phyloP scores from a whole-genome alignment of 64 coral and sea anemone genomes.

The Anthopleura sola region DNA sequence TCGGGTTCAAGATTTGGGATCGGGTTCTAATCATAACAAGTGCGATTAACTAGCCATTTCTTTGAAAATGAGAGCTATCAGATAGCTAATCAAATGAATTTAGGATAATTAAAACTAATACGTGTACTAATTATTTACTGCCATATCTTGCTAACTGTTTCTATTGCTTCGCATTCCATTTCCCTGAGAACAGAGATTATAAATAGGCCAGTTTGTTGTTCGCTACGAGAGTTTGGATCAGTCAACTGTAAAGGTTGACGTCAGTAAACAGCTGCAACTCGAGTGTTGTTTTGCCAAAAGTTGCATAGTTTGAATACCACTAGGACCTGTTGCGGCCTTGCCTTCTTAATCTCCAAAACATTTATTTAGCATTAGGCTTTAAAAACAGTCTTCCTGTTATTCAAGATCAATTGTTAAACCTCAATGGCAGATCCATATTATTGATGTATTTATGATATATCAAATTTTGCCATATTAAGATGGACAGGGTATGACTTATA shows the following conservation, averaged over 20 bases:
- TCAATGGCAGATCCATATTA: too few species aligned
- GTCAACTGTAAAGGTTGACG: background rate
- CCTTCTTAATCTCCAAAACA: background rate
- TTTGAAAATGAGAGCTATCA: too few species aligned
- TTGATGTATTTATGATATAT: too few species aligned
- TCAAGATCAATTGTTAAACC: background rate
- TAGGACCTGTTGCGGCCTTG: background rate
- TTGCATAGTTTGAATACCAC: background rate
- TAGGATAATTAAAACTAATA: too few species aligned
- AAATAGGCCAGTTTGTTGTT: background rate
- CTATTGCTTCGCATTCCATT: background rate
- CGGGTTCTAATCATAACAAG: too few species aligned
- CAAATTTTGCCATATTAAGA: too few species aligned
- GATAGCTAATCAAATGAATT: too few species aligned
- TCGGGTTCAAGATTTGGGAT: too few species aligned
- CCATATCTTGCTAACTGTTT: background rate
- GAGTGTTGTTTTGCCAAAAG: constrained; percentile 7
- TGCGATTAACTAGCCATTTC: too few species aligned
- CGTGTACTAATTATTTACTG: too few species aligned
- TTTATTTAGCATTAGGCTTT: background rate
- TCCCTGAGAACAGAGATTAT: background rate
- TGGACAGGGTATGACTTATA: too few species aligned
- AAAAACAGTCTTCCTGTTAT: background rate
- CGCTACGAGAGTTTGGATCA: background rate
- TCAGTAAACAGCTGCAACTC: constrained; percentile 7